phyloP scores from a whole-genome alignment of 2,797 vertebrate genomes.

The Sebastes itinus region DNA sequence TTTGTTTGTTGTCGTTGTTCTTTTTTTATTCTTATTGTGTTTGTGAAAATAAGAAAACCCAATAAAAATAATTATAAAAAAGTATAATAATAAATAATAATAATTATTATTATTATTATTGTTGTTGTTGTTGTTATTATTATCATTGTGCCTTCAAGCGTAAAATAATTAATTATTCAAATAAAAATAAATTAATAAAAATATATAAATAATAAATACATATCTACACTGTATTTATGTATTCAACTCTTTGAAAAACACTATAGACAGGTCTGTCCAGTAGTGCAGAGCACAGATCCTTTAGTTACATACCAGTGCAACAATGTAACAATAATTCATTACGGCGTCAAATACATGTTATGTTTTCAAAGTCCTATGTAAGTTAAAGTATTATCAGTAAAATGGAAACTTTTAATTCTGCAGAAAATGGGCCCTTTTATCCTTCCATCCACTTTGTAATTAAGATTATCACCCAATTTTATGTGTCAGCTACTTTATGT shows the following conservation, averaged over 20 bases:
- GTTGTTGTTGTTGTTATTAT: no score
- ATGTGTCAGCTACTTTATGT: no score
- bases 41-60: no score
- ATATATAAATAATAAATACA: no score
- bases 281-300: not conserved
- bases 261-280: not conserved
- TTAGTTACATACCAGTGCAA: not conserved
- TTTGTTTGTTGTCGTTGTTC: rapidly evolving
- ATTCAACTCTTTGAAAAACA: not conserved
- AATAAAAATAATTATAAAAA: no score
- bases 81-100: no score
- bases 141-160: not conserved
- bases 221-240: not conserved
- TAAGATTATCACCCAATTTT: no score
- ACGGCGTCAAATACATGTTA: not conserved
- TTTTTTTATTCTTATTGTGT: no score
- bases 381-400: not conserved
- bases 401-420: not conserved
- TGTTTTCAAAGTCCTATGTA: not conserved
- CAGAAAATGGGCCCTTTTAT: not conserved
- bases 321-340: not conserved
- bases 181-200: not conserved
- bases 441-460: no score
- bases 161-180: no score
- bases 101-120: no score